Evolutionary conservation across 2,113 vertebrate genomes (phyloP), one percentile per base, ranked within the genome.

Genomic region (Crocuta crocuta): DNA sequence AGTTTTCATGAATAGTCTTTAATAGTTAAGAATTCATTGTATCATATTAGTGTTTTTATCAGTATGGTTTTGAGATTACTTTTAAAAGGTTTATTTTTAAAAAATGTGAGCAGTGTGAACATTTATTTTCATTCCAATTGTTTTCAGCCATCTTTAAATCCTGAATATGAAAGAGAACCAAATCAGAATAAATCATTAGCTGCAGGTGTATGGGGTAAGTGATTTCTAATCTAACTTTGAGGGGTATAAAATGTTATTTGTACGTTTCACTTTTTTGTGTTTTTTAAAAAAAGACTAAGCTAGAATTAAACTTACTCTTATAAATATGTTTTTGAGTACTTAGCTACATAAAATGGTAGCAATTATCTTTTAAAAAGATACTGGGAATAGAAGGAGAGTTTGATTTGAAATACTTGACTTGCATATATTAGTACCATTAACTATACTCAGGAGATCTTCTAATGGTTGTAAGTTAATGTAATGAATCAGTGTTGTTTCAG

Each of bases 121-220:
- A n/a, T 89, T 96, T 68, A 31, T 79, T 66, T 81, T 79, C 91
- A 79, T 89, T 82, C 8, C 9, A 65, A 35, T 74, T 92, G 89
- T 4, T 98, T 99, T 89, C 85, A 99, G 99, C 99, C 99, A 0
- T 99, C 99, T 95, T 97, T 99, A 98, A 99, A 99, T 95, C 99
- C 99, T 95, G 98, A 99, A 82, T 98, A 98, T 96, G 99, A 99
- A 93, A 98, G 98, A 95, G 98, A 99, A 96, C 96, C 98, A 98
- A 99, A 98, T 97, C 99, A 99, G 97, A 99, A 98, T 97, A 99
- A 98, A 98, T 99, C 99, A 95, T 98, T 98, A 97, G 97, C 98
- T 98, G 98, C 98, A 58, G 98, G 99, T 97, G 99, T 99, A 35
- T 99, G 99, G 99, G 99, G 99, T 99, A 97, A 99, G 99, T 99